phyloP scores from a whole-genome alignment of 2,888 invertebrate genomes.

The Pseudoips prasinana region DNA sequence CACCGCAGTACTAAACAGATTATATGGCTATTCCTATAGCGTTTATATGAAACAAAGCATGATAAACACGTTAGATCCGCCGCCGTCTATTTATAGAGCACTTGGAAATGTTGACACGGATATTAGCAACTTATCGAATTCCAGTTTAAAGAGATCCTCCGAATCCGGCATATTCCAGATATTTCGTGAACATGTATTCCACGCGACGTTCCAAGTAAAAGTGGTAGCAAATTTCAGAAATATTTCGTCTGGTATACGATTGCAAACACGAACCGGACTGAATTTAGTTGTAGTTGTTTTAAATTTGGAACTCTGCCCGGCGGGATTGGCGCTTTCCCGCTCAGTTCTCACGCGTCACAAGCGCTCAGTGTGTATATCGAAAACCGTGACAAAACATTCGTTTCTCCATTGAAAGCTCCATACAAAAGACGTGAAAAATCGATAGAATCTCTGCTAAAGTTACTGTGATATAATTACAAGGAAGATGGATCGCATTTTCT shows the following conservation, averaged over 20 bases:
- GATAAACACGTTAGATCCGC: slow-evolving; percentile 8
- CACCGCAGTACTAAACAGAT: no score
- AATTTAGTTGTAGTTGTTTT: slow-evolving; percentile 68
- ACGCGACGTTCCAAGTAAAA: slow-evolving; percentile 34
- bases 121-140: slow-evolving; percentile 5
- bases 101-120: slow-evolving; percentile 9
- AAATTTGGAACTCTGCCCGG: slow-evolving; percentile 76
- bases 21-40: no score
- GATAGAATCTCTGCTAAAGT: slow-evolving; percentile 6
- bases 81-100: slow-evolving; percentile 15
- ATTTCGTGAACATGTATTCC: slow-evolving; percentile 5
- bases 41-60: slow-evolving; percentile 5
- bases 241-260: slow-evolving; percentile 42
- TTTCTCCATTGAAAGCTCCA: slow-evolving; percentile 20
- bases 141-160: slow-evolving; percentile 19
- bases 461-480: slow-evolving; percentile 30
- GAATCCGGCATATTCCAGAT: slow-evolving; percentile 4
- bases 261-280: slow-evolving; percentile 49
- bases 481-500: slow-evolving; percentile 45
- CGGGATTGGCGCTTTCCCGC: slow-evolving; percentile 54
- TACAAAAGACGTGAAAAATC: slow-evolving; percentile 25
- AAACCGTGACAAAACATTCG: slow-evolving; percentile 40
- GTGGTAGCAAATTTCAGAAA: slow-evolving; percentile 35
- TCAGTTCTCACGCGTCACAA: slow-evolving; percentile 55
- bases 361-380: slow-evolving; percentile 50